These are phyloP conservation scores for Thermophis baileyi DNA, from an alignment of 2,113 vertebrate species.

Conservation along the genomic window DNA sequence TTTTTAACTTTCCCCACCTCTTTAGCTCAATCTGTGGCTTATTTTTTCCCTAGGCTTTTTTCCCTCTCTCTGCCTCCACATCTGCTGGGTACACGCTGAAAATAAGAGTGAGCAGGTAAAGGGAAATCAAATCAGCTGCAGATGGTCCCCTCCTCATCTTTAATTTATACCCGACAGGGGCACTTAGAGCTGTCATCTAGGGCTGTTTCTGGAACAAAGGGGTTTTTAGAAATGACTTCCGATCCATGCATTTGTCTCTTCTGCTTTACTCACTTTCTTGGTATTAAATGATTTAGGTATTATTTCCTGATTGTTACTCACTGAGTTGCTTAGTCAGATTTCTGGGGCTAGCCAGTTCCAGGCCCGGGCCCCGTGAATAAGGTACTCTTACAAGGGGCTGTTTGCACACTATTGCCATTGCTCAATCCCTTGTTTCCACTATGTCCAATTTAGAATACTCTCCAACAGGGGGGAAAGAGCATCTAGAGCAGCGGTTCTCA, in stretches of 20 bases:
- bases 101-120: not conserved
- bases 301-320: not conserved
- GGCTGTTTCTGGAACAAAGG: not conserved
- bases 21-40: not conserved
- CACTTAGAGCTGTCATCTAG: not conserved
- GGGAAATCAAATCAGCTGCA: slow-evolving; percentile 1
- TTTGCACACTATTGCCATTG: not conserved
- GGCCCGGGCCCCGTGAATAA: not conserved
- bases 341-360: not conserved
- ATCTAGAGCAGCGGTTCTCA: no score
- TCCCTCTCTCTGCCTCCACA: not conserved
- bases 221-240: not conserved
- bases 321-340: not conserved
- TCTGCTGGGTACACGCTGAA: slow-evolving; percentile 3
- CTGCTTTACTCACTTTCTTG: not conserved
- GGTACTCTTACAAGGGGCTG: not conserved
- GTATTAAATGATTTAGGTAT: not conserved
- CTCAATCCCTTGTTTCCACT: not conserved
- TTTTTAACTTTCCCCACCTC: not conserved
- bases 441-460: not conserved
- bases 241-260: not conserved
- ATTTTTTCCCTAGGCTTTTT: not conserved
- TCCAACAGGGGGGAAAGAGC: not conserved
- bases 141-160: not conserved
- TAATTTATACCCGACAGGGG: not conserved